These are phyloP conservation scores for Trichonephila inaurata DNA, from an alignment of 1,140 invertebrate species.

Conservation along the genomic window DNA sequence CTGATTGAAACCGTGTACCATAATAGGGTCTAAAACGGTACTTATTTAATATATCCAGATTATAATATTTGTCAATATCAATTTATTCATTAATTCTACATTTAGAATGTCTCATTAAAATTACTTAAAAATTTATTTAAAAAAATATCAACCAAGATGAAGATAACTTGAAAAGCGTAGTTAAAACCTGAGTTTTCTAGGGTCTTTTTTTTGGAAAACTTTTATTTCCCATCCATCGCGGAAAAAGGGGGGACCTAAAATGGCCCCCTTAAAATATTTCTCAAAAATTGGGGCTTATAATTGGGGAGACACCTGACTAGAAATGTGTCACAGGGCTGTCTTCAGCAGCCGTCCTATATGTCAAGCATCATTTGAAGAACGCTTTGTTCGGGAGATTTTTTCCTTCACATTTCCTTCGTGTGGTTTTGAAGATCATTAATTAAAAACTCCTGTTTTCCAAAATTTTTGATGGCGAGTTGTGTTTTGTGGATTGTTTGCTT, in stretches of 20 bases:
- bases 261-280: constrained; percentile 17
- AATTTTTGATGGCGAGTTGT: neutral
- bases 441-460: neutral
- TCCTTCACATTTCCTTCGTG: neutral
- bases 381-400: neutral
- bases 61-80: too few relatives aligned
- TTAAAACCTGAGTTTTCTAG: too few relatives aligned
- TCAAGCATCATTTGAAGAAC: neutral
- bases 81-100: too few relatives aligned
- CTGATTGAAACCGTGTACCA: too few relatives aligned
- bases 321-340: constrained; percentile 48
- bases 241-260: neutral
- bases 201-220: too few relatives aligned
- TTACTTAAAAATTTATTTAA: too few relatives aligned
- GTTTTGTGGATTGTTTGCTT: constrained; percentile 3
- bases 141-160: too few relatives aligned
- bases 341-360: constrained; percentile 30
- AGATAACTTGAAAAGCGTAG: too few relatives aligned
- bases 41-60: too few relatives aligned
- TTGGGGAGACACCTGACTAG: constrained; percentile 56
- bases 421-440: constrained; percentile 16
- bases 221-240: neutral
- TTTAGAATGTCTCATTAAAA: too few relatives aligned
- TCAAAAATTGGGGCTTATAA: neutral
- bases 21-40: too few relatives aligned